A percentile compares a stretch with the other conserved stretches of the same genome.
phyloP scores from a whole-genome alignment of 2,797 vertebrate species.

The Hafferia zeledoni region DNA sequence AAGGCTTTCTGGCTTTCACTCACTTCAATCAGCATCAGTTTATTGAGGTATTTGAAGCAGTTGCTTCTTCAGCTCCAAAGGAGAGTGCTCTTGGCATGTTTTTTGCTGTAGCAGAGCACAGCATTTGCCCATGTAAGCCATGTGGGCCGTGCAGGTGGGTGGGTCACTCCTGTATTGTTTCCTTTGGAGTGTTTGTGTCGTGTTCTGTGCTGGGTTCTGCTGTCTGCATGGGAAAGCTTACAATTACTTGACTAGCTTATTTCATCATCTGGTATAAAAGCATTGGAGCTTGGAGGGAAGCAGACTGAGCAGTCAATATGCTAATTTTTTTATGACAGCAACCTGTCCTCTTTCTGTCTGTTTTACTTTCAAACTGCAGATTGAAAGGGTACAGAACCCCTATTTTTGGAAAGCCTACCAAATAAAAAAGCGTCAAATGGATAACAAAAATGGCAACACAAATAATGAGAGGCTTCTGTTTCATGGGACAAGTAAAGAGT shows the following conservation, averaged over 20 bases:
- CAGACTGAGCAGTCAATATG: not conserved
- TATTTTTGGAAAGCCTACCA: slow-evolving; percentile 80
- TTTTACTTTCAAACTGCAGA: slow-evolving; percentile 69
- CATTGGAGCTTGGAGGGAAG: not conserved
- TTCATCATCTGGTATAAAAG: not conserved
- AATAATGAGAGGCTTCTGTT: slow-evolving; percentile 84
- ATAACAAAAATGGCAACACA: slow-evolving; percentile 76
- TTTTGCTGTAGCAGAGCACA: not conserved
- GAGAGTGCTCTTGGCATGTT: not conserved
- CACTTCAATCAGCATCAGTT: not conserved
- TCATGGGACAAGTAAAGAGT: slow-evolving; percentile 80
- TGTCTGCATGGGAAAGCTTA: not conserved
- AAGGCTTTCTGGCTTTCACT: not conserved
- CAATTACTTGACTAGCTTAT: not conserved
- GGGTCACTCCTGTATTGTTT: not conserved
- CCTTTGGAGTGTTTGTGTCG: not conserved
- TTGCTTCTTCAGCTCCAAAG: not conserved
- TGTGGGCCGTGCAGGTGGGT: not conserved
- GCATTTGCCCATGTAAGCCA: not conserved
- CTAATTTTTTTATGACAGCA: not conserved
- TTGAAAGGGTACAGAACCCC: slow-evolving; percentile 85
- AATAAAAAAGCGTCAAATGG: slow-evolving; percentile 81
- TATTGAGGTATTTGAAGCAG: not conserved
- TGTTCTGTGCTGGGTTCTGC: not conserved
- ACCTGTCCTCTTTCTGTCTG: not conserved